Base-by-base conservation (phyloP, 2,113 vertebrate species). In the Alethe diademata region DNA sequence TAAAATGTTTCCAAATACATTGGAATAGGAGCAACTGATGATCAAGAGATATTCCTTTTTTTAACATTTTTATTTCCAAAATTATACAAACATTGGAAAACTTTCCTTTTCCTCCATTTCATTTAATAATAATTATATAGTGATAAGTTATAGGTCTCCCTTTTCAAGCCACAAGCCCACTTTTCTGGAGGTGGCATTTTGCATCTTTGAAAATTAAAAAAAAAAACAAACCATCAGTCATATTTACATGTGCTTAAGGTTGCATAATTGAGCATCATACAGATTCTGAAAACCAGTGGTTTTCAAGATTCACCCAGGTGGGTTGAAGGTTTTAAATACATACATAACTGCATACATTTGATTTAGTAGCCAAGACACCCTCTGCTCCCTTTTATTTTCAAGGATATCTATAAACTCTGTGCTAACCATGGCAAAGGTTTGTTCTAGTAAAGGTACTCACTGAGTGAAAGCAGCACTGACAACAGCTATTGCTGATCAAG, bases 171-270 rank as follows among this genome's bases (percentile, higher is more conserved):
- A 86, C 85, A 96, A 96, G 62, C 94, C 60, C 36, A 58, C 74
- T 97, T 97, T 95, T 79, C 88, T 92, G 80, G 86, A 96, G 92
- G 92, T 92, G 95, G 83, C 66, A 78, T 95, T 96, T 92, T 96
- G 96, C 92, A 97, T 95, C 97, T 97, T 96, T 95, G 97, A 98
- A 92, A 97, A 96, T 97, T 98, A 5, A 24, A 66, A 74, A 86
- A 96, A 96, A 97, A 1, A 50, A 14, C 48, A 64, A 56, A 60
- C 23, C 95, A 96, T 98, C 92, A 64, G 78, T 97, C 58, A 40
- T 98, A 98, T 98, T 98, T 98, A 98, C 98, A 99, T 98, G 97
- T 98, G 98, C 96, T 98, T 98, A 97, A 98, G 94, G 97, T 97
- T 98, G 96, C 94, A 97, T 96, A 97, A 95, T 88, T 96, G 85